Evolutionary conservation across 2,888 invertebrate genomes (phyloP), one percentile per base, ranked within the genome.

Genomic region (Dorcus hopei): DNA sequence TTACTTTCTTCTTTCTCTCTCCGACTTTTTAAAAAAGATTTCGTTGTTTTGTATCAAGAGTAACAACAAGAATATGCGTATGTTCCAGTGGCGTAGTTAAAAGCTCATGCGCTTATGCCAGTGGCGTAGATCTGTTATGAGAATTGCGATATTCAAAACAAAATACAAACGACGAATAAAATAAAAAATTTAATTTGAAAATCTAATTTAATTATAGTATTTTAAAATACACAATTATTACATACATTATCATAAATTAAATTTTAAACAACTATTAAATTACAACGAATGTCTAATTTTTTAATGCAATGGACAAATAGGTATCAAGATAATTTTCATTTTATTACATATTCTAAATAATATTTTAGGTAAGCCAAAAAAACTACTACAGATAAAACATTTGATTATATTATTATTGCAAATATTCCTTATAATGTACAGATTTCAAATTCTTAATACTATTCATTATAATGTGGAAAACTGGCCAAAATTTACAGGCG

Each of bases 271-370:
- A 72, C 72, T 72, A 72, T 67, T 70, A 66, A 72, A 72, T 68
- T 72, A 71, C 70, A 73, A 72, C 70, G 69, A 70, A 72, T 71
- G 68, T 69, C 71, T 72, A 69, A 65, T 64, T 54, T 53, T 65
- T 70, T 66, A 69, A 70, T 68, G 70, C 70, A 70, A 72, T 71
- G 72, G 72, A 72, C 72, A 73, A 72, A 71, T 72, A 73, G 73
- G 64, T 71, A 72, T 70, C 68, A 65, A 68, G 65, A 69, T 61
- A 65, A 59, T 63, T 16, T 42, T 42, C 42, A 14, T 64, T 59
- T 62, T 65, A 62, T 52, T 53, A 23, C 59, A 62, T 58, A 64
- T 58, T 57, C 63, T 61, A 53, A 55, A 56, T 54, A 55, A 49
- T 43, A 51, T 47, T 64, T 63, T 52, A 23, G 54, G 38, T 53